Base-by-base conservation (phyloP, 2,113 vertebrate species). In the Potamarius usumacintae region DNA sequence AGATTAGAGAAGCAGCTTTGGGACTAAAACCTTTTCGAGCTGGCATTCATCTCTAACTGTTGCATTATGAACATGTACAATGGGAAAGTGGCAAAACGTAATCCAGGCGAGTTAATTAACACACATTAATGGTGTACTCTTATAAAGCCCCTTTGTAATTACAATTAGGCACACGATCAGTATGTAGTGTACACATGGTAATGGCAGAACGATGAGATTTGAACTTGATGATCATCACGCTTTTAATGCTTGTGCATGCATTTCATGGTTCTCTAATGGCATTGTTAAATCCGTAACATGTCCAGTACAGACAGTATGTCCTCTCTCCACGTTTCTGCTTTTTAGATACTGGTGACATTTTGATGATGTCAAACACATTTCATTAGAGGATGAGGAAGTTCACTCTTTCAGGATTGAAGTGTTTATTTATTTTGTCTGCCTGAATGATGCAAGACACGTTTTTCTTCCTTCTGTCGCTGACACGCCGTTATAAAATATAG, bases 301-400 rank as follows among this genome's bases (percentile, higher is more conserved):
- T 72, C 67, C 14, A 30, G 65, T 42, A 5, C 10, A 72, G 69
- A 34, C 30, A 2, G 20, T 25, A 48, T 42, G 53, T 20, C 60
- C 69, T 42, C 27, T 25, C 67, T 50, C 34, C 34, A 62, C n/a
- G 7, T 12, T 79, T 25, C 55, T 58, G 14, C 55, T 82, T 76
- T 80, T 63, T 65, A 57, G 71, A 83, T 76, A 87, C 86, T 76
- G 67, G 8, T 83, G 86, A 87, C 11, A 42, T 53, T 57, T 76
- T 20, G 34, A 15, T 83, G 86, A 77, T 34, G 81, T 83, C 48
- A 55, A 42, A 48, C 17, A 53, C 20, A 55, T 62, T 48, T 27
- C 57, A 67, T 5, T 53, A 55, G 42, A 77, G n/a, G 22, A 25
- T 22, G 27, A 65, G 48, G 81, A 77, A 52, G 34, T 74, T 53